These are phyloP conservation scores for Diphyllodes magnificus DNA, from an alignment of 2,113 vertebrate species.

Conservation along the genomic window DNA sequence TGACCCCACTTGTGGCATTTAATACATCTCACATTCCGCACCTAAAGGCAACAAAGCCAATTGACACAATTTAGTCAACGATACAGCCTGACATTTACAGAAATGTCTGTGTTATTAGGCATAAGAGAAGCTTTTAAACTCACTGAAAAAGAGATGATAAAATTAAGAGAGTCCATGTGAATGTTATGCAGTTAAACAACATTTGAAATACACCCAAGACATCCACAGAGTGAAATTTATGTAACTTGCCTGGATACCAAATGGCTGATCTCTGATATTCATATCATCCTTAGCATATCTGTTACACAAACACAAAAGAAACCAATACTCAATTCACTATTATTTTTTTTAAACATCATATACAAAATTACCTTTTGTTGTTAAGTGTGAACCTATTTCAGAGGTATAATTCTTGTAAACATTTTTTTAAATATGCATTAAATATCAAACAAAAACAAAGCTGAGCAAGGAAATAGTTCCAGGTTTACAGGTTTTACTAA, in stretches of 20 bases:
- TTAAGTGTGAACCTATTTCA: background rate
- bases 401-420: background rate
- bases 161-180: conserved; percentile 10
- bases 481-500: background rate
- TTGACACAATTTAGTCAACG: background rate
- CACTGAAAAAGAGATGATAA: background rate
- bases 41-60: conserved; percentile 62
- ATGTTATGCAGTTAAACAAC: background rate
- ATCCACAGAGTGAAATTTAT: conserved; percentile 23
- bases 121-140: background rate
- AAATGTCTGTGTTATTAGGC: background rate
- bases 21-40: conserved; percentile 97
- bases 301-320: conserved; percentile 31
- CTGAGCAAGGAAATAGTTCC: background rate
- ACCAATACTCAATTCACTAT: background rate
- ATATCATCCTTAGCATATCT: conserved; percentile 99
- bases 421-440: background rate
- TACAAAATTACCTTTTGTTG: background rate
- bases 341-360: background rate
- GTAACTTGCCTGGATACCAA: conserved; percentile 92
- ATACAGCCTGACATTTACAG: background rate
- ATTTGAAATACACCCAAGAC: conserved; percentile 35
- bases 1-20: conserved; percentile 99
- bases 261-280: conserved; percentile 98
- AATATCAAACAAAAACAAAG: background rate